Evolutionary conservation across 2,113 vertebrate genomes (phyloP).

Genomic region (Condylura cristata): DNA sequence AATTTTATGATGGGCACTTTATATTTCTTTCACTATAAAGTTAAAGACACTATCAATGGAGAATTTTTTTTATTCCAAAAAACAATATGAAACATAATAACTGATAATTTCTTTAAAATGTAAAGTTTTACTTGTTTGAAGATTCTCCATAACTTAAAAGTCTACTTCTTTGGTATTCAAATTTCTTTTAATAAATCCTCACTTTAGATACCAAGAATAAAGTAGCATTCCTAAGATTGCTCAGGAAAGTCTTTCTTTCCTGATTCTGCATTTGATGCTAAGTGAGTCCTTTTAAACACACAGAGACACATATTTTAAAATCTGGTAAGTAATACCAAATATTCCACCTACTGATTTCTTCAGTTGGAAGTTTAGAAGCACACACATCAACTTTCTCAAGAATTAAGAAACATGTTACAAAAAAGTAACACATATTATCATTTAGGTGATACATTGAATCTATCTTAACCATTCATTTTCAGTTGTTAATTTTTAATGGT

Average conservation of each 20-base stretch:
- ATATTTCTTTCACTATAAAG: background rate
- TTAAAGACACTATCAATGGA: background rate
- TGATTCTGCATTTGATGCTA: background rate
- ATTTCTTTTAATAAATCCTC: slow-evolving; percentile 29
- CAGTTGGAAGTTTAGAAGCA: background rate
- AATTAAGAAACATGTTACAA: slow-evolving; percentile 42
- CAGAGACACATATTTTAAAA: background rate
- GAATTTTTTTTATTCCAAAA: slow-evolving; percentile 56
- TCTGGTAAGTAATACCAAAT: slow-evolving; percentile 34
- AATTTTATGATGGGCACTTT: slow-evolving; percentile 24
- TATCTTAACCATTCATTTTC: slow-evolving; percentile 40
- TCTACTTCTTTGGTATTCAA: background rate
- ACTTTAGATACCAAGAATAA: slow-evolving; percentile 19
- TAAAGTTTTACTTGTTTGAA: slow-evolving; percentile 45
- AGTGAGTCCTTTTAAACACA: background rate
- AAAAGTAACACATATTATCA: slow-evolving; percentile 36
- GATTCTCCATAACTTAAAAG: slow-evolving; percentile 47
- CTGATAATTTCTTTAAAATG: slow-evolving; percentile 25
- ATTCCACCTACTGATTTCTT: slow-evolving; percentile 13
- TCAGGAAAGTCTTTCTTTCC: background rate
- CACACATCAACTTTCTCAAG: slow-evolving; percentile 32
- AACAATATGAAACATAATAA: background rate
- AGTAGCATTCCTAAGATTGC: slow-evolving; percentile 25
- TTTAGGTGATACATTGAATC: slow-evolving; percentile 27
- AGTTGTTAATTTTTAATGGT: background rate